Percentiles rank a stretch among this genome's conserved stretches.
Evolutionary conservation across 1,140 invertebrate genomes (phyloP).

Genomic region (Oncopodura yosiiana): DNA sequence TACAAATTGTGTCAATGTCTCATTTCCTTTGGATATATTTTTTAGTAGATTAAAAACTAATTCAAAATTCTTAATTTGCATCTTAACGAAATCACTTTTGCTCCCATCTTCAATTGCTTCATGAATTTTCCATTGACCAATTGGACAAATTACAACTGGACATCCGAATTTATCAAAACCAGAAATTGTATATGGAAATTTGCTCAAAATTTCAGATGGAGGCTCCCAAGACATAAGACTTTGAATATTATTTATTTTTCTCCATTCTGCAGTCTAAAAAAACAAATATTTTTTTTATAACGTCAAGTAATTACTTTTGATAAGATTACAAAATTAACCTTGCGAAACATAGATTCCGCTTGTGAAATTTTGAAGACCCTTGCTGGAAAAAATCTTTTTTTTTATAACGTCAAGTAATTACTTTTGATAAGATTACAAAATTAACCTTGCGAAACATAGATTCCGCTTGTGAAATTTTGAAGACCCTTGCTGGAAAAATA

Average conservation of each 20-base stretch:
- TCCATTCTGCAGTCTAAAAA: slow-evolving; percentile 63
- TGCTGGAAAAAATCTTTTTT: slow-evolving; percentile 17
- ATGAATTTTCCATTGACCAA: slow-evolving; percentile 28
- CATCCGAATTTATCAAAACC: slow-evolving; percentile 75
- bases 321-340: background rate
- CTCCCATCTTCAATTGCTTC: slow-evolving; percentile 8
- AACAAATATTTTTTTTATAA: slow-evolving; percentile 10
- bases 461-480: background rate
- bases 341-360: background rate
- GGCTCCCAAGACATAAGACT: slow-evolving; percentile 55
- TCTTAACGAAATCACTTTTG: slow-evolving; percentile 10
- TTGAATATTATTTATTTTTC: slow-evolving; percentile 67
- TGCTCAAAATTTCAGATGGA: slow-evolving; percentile 58
- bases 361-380: background rate
- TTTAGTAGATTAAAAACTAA: background rate
- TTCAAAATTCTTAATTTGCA: background rate
- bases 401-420: background rate
- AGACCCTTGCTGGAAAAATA: slow-evolving; percentile 19
- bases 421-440: background rate
- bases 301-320: background rate
- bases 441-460: background rate
- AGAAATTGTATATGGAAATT: slow-evolving; percentile 62
- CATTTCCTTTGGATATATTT: background rate
- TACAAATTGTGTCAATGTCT: slow-evolving; percentile 13
- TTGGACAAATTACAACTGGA: slow-evolving; percentile 42